These are phyloP conservation scores for Stenichneumon culpator DNA, from an alignment of 2,888 invertebrate genomes.

Conservation along the genomic window DNA sequence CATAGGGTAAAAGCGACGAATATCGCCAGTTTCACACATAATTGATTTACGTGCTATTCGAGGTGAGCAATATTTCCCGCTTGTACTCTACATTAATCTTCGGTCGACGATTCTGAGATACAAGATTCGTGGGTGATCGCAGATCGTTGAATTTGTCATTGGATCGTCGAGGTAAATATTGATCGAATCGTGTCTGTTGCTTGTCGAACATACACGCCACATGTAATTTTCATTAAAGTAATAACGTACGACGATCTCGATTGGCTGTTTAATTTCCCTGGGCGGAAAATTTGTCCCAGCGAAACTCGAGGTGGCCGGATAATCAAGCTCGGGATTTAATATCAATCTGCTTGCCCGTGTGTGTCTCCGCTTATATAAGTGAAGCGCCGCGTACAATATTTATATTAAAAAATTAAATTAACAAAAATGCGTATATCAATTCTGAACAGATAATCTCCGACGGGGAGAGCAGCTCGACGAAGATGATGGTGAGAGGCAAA, in stretches of 20 bases:
- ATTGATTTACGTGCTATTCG: too few relatives aligned
- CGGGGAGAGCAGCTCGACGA: too few relatives aligned
- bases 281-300: neutral
- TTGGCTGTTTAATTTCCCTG: neutral
- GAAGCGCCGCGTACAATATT: neutral
- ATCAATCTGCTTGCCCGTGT: neutral
- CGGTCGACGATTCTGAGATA: neutral
- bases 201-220: neutral
- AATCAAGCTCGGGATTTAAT: neutral
- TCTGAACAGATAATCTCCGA: neutral
- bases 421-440: neutral
- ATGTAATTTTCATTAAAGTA: neutral
- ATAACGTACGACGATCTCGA: neutral
- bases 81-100: too few relatives aligned
- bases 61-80: too few relatives aligned
- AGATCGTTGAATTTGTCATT: neutral
- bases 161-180: neutral
- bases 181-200: neutral
- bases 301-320: neutral
- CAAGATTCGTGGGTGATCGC: neutral
- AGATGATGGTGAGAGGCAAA: conserved; percentile 16
- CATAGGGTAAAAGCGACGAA: too few relatives aligned
- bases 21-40: too few relatives aligned
- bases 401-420: neutral
- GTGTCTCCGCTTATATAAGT: neutral